These are phyloP conservation scores for Drosophila buzzatii DNA, from an alignment of 2,888 invertebrate species.

Conservation along the genomic window DNA sequence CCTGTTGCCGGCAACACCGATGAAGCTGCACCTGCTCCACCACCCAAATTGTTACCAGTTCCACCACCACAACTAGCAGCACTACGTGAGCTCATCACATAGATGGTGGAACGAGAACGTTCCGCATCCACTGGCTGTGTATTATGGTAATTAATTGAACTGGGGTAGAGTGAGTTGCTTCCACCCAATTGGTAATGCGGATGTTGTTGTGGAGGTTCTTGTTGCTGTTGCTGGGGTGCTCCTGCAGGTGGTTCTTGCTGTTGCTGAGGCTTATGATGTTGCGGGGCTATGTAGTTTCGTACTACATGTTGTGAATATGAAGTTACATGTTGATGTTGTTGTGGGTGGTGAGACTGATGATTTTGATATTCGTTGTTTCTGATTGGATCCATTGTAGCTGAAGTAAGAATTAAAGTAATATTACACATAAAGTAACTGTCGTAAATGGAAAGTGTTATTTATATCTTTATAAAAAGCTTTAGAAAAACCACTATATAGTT, in stretches of 20 bases:
- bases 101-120: slow-evolving; percentile 34
- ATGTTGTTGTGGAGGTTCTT: slow-evolving; percentile 11
- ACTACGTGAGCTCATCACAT: slow-evolving; percentile 40
- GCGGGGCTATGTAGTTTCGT: slow-evolving; percentile 34
- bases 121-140: slow-evolving; percentile 34
- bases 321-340: slow-evolving; percentile 48
- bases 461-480: neutral
- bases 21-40: slow-evolving; percentile 36
- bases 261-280: slow-evolving; percentile 20
- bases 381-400: slow-evolving; percentile 78
- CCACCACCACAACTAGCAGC: slow-evolving; percentile 12
- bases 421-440: neutral
- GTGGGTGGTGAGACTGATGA: slow-evolving; percentile 52
- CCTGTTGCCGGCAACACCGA: slow-evolving; percentile 51
- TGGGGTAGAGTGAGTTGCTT: slow-evolving; percentile 28
- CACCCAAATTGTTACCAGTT: slow-evolving; percentile 11
- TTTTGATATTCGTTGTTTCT: slow-evolving; percentile 80
- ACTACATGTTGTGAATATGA: slow-evolving; percentile 39
- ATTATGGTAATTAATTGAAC: slow-evolving; percentile 38
- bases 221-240: slow-evolving; percentile 23
- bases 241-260: slow-evolving; percentile 26
- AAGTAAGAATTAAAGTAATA: slow-evolving; percentile 20
- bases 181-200: slow-evolving; percentile 25
- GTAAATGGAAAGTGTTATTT: neutral
- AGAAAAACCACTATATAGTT: too few species aligned